A percentile compares a stretch with the other conserved stretches of the same genome.
Evolutionary conservation across 2,797 vertebrate genomes (phyloP).

Genomic region (Botia almorhae): DNA sequence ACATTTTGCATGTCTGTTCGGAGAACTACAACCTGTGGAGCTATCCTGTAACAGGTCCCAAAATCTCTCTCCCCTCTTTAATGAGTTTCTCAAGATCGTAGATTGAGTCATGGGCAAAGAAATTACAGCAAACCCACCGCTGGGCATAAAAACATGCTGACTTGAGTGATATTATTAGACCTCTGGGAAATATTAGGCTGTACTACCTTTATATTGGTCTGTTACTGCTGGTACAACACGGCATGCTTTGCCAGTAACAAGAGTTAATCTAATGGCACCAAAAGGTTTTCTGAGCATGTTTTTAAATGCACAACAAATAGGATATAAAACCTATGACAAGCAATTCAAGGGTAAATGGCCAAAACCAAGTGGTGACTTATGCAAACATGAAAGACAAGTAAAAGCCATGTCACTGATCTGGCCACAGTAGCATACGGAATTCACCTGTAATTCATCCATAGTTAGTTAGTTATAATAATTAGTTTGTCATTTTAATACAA

Average conservation of each 20-base stretch:
- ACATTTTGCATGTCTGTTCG: conserved; percentile 73
- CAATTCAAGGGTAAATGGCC: conserved; percentile 45
- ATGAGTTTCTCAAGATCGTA: conserved; percentile 63
- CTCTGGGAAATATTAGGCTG: conserved; percentile 65
- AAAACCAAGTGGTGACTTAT: not conserved
- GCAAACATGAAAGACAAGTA: too few relatives aligned
- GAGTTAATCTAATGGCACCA: conserved; percentile 64
- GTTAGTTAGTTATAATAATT: too few relatives aligned
- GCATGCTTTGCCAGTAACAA: conserved; percentile 66
- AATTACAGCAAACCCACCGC: conserved; percentile 70
- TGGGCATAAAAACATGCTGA: conserved; percentile 73
- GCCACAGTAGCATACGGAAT: too few relatives aligned
- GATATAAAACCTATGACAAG: conserved; percentile 18
- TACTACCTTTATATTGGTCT: conserved; percentile 77
- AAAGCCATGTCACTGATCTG: too few relatives aligned
- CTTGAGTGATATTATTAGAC: conserved; percentile 70
- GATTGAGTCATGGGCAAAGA: conserved; percentile 67
- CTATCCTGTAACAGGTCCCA: conserved; percentile 52
- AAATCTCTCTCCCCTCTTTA: conserved; percentile 62
- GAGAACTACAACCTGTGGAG: conserved; percentile 70
- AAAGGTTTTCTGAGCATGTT: too few relatives aligned
- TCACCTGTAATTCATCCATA: too few relatives aligned
- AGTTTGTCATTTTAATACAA: too few relatives aligned
- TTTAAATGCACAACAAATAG: too few relatives aligned
- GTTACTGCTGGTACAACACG: conserved; percentile 73